Evolutionary conservation across 2,888 invertebrate genomes (phyloP), one percentile per base, ranked within the genome.

Genomic region (Acleris cristana): DNA sequence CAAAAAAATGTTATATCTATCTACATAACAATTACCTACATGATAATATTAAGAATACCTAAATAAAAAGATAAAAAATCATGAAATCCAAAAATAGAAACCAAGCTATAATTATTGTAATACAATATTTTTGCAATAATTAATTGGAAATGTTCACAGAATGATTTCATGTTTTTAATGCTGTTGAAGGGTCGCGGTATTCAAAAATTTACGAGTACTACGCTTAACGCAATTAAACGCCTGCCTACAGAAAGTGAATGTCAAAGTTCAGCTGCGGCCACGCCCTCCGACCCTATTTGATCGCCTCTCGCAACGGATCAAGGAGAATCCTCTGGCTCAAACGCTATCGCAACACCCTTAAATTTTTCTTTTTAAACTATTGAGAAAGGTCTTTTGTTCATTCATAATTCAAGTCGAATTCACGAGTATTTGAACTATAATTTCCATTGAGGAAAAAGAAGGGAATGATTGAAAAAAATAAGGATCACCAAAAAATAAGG

Each of bases 251-350:
- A 34, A 57, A 67, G 63, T 58, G 67, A 83, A 91, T 87, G 87
- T 82, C 85, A 84, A 85, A 91, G 92, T 88, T 91, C 86, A 88
- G 76, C 79, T 77, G 76, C 79, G 77, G 76, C 79, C 81, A 73
- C 77, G 80, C 78, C 82, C 80, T 76, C 77, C 78, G 84, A 85
- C 87, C 88, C 83, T 84, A 86, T 88, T 88, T 72, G 77, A 73
- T 75, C 71, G 77, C 79, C 81, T 85, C 81, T 88, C 77, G 82
- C 85, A 84, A 83, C 79, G 78, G 79, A 81, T 83, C 48, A 58
- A 57, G 61, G 65, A 62, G 49, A 65, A 63, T 58, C 67, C 67
- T 54, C 34, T 26, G 18, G n/a, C 16, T 56, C 34, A n/a, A 21
- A 23, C 12, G 56, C 61, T 66, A 45, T 64, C 66, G 66, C 66